Evolutionary conservation across 1,140 invertebrate genomes (phyloP).

Genomic region (Apis florea): DNA sequence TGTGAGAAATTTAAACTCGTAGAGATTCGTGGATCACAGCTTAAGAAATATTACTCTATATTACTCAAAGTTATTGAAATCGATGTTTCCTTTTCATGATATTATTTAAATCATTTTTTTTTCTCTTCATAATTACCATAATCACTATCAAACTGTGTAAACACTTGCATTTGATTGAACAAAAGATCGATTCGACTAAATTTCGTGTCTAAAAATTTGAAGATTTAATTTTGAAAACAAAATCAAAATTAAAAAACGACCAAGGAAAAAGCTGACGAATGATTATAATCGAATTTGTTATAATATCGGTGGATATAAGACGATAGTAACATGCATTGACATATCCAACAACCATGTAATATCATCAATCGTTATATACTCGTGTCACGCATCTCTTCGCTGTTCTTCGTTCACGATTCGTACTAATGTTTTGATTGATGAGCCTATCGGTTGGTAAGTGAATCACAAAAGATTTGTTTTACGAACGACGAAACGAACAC

Average conservation of each 20-base stretch:
- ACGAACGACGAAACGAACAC: neutral
- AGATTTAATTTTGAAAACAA: too few relatives aligned
- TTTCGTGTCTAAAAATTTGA: neutral
- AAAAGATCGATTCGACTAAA: slow-evolving; percentile 10
- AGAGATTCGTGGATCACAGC: too few relatives aligned
- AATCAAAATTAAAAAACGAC: too few relatives aligned
- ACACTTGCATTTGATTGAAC: too few relatives aligned
- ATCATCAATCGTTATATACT: slow-evolving; percentile 27
- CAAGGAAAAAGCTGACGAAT: neutral
- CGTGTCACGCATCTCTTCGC: slow-evolving; percentile 31
- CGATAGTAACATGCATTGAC: neutral
- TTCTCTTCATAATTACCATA: too few relatives aligned
- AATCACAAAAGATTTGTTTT: neutral
- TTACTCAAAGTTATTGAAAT: too few relatives aligned
- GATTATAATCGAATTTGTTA: slow-evolving; percentile 47
- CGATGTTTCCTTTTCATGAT: too few relatives aligned
- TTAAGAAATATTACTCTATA: too few relatives aligned
- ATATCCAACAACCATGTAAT: neutral
- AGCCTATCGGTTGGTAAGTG: slow-evolving; percentile 13
- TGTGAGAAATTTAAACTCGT: too few relatives aligned
- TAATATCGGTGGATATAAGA: slow-evolving; percentile 19
- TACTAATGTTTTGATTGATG: slow-evolving; percentile 10
- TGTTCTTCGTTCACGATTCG: neutral
- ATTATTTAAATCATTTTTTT: too few relatives aligned
- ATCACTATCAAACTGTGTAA: too few relatives aligned